A percentile compares a stretch with the other conserved stretches of the same genome.
Evolutionary conservation across 2,113 vertebrate genomes (phyloP).

Genomic region (Bubalus kerabau): DNA sequence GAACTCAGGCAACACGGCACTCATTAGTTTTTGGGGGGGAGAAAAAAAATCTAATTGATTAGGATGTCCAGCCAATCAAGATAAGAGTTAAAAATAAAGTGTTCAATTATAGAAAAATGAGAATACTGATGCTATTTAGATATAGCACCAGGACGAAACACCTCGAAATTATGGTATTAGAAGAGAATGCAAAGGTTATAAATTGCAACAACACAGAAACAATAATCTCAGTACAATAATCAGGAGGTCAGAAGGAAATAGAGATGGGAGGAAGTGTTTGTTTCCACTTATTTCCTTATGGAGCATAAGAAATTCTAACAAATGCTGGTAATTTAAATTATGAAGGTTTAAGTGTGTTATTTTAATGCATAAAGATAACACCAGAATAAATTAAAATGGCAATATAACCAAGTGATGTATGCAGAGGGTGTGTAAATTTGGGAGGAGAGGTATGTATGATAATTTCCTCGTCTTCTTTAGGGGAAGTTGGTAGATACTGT

Average conservation of each 20-base stretch:
- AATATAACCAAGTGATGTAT: not conserved
- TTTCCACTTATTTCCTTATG: not conserved
- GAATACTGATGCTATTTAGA: not conserved
- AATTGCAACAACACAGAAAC: not conserved
- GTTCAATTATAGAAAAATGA: not conserved
- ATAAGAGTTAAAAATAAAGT: not conserved
- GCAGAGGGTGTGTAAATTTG: not conserved
- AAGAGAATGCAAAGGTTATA: not conserved
- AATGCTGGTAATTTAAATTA: not conserved
- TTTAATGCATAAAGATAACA: conserved; percentile 17
- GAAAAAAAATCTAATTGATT: not conserved
- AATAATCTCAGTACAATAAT: not conserved
- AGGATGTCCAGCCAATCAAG: not conserved
- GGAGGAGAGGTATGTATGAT: not conserved
- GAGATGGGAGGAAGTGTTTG: not conserved
- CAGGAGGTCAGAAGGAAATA: not conserved
- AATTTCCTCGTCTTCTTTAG: conserved; percentile 17
- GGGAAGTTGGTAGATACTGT: not conserved
- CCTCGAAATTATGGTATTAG: not conserved
- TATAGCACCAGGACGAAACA: not conserved
- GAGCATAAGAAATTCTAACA: not conserved
- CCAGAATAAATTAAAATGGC: conserved; percentile 12
- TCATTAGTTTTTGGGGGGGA: not conserved
- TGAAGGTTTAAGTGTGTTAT: not conserved
- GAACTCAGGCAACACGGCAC: not conserved